Conservation (phyloP, 2,113 vertebrate species). For the Gila orcuttii region DNA sequence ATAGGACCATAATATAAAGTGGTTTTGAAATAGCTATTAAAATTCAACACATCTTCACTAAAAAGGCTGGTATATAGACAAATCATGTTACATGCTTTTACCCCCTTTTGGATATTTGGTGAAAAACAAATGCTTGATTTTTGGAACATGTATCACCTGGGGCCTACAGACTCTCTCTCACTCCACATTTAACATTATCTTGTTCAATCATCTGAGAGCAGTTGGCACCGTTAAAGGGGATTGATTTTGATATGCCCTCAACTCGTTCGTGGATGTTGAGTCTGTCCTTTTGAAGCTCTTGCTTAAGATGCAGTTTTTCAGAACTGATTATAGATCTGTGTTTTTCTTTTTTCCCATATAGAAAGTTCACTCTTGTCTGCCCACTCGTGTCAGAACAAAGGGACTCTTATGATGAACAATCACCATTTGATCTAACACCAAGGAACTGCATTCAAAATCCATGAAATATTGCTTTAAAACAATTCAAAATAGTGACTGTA, state of each 20-base stretch:
- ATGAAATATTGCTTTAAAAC: not conserved
- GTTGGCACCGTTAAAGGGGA: not conserved
- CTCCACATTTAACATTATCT: not conserved
- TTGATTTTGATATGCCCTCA: slow-evolving; percentile 7
- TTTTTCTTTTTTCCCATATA: not conserved
- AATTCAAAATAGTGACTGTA: not conserved
- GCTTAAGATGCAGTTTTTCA: slow-evolving; percentile 1
- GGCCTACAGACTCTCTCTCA: not conserved
- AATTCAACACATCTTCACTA: not conserved
- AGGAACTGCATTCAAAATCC: not conserved
- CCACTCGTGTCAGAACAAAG: slow-evolving; percentile 32
- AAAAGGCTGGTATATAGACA: not conserved
- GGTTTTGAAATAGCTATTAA: not conserved
- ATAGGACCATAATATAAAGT: too few relatives aligned
- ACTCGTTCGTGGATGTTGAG: slow-evolving; percentile 2
- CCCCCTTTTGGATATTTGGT: not conserved
- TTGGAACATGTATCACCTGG: slow-evolving; percentile 8
- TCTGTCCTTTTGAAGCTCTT: slow-evolving; percentile 15
- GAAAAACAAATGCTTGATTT: not conserved
- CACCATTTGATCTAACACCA: slow-evolving; percentile 13
- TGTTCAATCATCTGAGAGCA: slow-evolving; percentile 11
- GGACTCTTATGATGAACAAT: slow-evolving; percentile 16
- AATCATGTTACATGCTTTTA: not conserved
- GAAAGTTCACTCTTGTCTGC: slow-evolving; percentile 6
- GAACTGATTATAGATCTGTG: not conserved